Base-by-base conservation (phyloP, 2,888 invertebrate genomes). In the Metacarcinus magister region DNA sequence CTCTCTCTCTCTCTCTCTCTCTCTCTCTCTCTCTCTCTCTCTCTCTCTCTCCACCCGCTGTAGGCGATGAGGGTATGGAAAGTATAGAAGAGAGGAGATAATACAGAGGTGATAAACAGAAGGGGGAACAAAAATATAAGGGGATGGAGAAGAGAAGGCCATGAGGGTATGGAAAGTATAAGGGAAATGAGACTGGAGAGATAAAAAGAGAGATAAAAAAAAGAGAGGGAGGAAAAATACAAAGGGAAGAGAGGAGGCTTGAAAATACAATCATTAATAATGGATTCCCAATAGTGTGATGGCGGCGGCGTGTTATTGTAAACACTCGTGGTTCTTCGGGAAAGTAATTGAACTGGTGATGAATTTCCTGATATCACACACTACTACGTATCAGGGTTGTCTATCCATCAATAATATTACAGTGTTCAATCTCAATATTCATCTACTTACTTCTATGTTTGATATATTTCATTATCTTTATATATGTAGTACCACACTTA, bases 191-290 rank as follows among this genome's bases (percentile, higher is more conserved):
- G 75, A 75, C 8, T n/a, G 75, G 28, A 28, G 23, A 23, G 28
- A 75, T n/a, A 75, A 28, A n/a, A 28, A 28, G 39, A 39, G 32
- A 32, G 13, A 87, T 3, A 87, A 87, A 32, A 19, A 39, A 13
- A 39, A 87, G 19, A 39, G 87, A 39, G 91, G 44, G 39, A 46
- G 60, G 43, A 75, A 39, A 44, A 46, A 91, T 90, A 60, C 10
- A 60, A 8, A 43, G 75, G 91, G 92, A 67, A 75, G 39, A 43
- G 32, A 32, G 39, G 94, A 13, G 82, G 23, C 32, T 28, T 43
- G 87, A 82, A 75, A 28, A 75, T 94, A 98, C 60, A 94, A 67
- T 39, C 32, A 94, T 54, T 60, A 67, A 67, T 48, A 94, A 75
- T 28, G 28, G n/a, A 75, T 75, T 75, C 75, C 75, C 75, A 28